Conservation (phyloP, 2,113 vertebrate species). For the Vanacampus margaritifer region DNA sequence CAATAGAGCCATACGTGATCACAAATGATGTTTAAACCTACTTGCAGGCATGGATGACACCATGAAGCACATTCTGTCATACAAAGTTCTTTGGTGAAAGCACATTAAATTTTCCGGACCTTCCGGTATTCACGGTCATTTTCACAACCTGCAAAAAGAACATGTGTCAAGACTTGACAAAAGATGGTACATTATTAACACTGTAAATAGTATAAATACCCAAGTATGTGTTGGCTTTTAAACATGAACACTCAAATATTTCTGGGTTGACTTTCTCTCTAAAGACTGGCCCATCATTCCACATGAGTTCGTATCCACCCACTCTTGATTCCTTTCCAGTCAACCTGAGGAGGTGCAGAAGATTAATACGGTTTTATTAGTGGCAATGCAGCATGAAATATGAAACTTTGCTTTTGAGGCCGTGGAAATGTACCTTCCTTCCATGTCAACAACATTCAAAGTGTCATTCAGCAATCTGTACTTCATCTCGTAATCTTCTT, state of each 20-base stretch:
- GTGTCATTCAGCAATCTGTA: constrained; percentile 79
- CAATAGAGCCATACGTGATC: neutral
- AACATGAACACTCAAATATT: constrained; percentile 52
- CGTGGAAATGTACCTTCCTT: constrained; percentile 65
- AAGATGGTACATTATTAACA: neutral
- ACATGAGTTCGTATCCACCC: constrained; percentile 83
- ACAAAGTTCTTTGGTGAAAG: neutral
- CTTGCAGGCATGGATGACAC: neutral
- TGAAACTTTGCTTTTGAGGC: no score
- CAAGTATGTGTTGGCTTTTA: constrained; percentile 73
- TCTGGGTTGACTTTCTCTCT: constrained; percentile 68
- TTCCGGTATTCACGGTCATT: constrained; percentile 80
- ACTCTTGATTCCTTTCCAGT: constrained; percentile 77
- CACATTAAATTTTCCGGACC: constrained; percentile 56
- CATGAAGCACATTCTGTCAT: neutral
- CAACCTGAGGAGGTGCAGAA: constrained; percentile 61
- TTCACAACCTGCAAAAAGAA: constrained; percentile 71
- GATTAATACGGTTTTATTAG: neutral
- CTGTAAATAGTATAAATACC: constrained; percentile 46
- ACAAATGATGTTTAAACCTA: neutral
- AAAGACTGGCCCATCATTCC: constrained; percentile 80
- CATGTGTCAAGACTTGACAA: neutral
- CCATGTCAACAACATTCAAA: constrained; percentile 80
- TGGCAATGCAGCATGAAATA: neutral
- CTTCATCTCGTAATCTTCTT: constrained; percentile 82